Base-by-base conservation (phyloP, 2,797 vertebrate genomes). In the Brachymystax lenok region DNA sequence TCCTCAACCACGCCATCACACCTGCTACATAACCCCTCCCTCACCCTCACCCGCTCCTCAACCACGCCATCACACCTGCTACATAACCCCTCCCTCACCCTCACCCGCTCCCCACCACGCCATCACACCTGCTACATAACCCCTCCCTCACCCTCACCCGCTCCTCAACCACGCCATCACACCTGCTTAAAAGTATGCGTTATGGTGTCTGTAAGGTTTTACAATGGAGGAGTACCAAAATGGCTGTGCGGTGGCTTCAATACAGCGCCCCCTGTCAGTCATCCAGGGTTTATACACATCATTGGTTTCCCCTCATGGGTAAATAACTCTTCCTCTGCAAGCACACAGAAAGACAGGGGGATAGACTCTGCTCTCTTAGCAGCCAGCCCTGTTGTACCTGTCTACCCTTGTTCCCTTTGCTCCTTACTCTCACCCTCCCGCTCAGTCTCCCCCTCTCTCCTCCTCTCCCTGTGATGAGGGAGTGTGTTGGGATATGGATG, bases 31-130 rank as follows among this genome's bases (percentile, higher is more conserved):
- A 83, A 86, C 84, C 83, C 87, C 85, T 71, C 84, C 84, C 80
- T 81, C 80, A 78, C 87, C 68, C 82, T 75, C 68, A n/a, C 69
- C 68, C 13, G 59, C 73, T 21, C 71, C 54, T 19, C 79, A 68
- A n/a, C 74, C 75, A 28, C 54, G 68, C 73, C 67, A 80, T 83
- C 79, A 80, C 75, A 70, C 50, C 64, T n/a, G n/a, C n/a, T 88
- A 87, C 84, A 84, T 86, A 83, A 86, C 84, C 83, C 87, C 85
- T 71, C 84, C 84, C 80, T 81, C 80, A 78, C 87, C 68, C 82
- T 75, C 68, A n/a, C 69, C 68, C 13, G 59, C 73, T 21, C 71
- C 54, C 16, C 79, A 68, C 74, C 75, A 28, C 54, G 68, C 73
- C 67, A 80, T 83, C 79, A 80, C 75, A 70, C 50, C 64, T n/a